Base-by-base conservation (phyloP, 2,888 invertebrate genomes). In the Tachystola acroxantha region DNA sequence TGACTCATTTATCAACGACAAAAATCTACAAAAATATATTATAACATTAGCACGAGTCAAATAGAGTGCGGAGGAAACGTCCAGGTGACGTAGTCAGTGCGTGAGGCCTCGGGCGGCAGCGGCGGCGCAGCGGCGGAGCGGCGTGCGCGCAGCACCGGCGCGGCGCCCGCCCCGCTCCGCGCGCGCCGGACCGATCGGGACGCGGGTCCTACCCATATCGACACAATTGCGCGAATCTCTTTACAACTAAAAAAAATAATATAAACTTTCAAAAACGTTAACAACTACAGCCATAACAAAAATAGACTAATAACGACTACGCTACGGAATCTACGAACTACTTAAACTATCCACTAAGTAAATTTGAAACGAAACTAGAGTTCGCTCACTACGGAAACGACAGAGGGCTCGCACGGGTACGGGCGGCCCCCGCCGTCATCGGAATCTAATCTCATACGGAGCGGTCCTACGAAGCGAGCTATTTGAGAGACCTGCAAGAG, bases 201-300 rank as follows among this genome's bases (percentile, higher is more conserved):
- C 49, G 62, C 61, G 65, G 70, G 61, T 64, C 63, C 71, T 69
- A 69, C 70, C 72, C 71, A 61, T 54, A 59, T 50, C 57, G 61
- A 70, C 65, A 63, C 60, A 55, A 52, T 64, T 57, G 65, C 71
- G 72, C 73, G 64, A 78, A 56, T 74, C 64, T 67, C 60, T 71
- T 65, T 72, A 70, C 32, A 77, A 80, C 74, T 74, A 75, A 82
- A 80, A 65, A 71, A 81, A 73, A 76, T 65, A 50, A 77, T 75
- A 81, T 78, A 82, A 84, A 82, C 76, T 79, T 81, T 81, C 67
- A 75, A 81, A 80, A 84, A 79, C 70, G 74, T 84, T 82, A 84
- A 85, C 84, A 81, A 73, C 85, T 85, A 84, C 84, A 79, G 84
- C 81, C 82, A 84, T 85, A 85, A 84, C 82, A 84, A 85, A 85